Evolutionary conservation across 2,113 vertebrate genomes (phyloP).

Genomic region (Dromiciops gliroides): DNA sequence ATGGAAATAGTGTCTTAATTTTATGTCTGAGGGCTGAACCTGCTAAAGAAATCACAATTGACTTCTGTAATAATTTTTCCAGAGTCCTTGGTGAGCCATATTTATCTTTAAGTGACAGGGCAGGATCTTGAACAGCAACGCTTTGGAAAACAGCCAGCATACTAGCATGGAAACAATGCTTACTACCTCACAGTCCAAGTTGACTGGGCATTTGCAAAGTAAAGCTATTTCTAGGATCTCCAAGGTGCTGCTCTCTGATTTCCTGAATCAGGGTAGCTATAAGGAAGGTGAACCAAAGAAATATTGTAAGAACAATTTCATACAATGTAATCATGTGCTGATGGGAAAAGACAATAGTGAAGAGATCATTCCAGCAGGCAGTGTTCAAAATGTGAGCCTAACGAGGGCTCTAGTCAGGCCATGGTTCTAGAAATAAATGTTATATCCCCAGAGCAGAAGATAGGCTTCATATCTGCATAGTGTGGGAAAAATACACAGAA

Average conservation of each 20-base stretch:
- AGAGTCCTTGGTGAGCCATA: background rate
- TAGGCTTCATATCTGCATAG: background rate
- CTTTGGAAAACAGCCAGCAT: background rate
- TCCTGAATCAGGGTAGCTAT: background rate
- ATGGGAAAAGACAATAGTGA: background rate
- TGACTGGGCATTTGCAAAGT: background rate
- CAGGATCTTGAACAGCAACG: background rate
- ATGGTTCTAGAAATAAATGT: background rate
- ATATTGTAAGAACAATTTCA: no score
- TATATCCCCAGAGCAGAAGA: background rate
- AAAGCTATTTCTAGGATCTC: background rate
- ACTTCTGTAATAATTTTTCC: background rate
- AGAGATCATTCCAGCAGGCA: background rate
- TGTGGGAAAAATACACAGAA: background rate
- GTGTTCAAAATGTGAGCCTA: background rate
- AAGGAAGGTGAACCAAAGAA: background rate
- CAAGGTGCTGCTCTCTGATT: background rate
- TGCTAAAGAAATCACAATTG: background rate
- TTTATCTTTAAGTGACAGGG: background rate
- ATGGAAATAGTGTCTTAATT: background rate
- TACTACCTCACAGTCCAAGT: background rate
- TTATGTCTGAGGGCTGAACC: background rate
- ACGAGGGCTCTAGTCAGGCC: background rate
- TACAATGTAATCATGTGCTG: no score
- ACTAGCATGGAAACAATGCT: background rate